These are phyloP conservation scores for Drosophila picticornis DNA, from an alignment of 2,888 invertebrate genomes.

Conservation along the genomic window DNA sequence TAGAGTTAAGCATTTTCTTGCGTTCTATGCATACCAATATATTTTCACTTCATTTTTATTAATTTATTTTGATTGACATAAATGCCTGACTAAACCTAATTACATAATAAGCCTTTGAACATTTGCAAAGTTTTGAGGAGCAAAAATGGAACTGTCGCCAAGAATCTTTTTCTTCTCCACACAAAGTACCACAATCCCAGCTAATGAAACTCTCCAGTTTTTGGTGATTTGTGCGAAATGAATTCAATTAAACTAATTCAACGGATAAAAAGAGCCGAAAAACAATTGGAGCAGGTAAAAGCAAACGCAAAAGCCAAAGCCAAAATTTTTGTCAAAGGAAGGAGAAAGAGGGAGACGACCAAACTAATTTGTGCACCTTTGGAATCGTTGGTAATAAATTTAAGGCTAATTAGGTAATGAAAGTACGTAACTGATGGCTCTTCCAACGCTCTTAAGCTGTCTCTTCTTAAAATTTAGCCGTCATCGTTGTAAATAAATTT, in stretches of 20 bases:
- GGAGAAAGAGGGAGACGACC: not conserved
- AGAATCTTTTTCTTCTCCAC: not conserved
- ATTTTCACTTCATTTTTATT: not conserved
- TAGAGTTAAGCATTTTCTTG: not conserved
- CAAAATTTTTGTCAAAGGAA: slow-evolving; percentile 3
- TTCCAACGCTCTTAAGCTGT: not conserved
- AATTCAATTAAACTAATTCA: slow-evolving; percentile 32
- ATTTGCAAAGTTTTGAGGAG: slow-evolving; percentile 13
- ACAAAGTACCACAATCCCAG: not conserved
- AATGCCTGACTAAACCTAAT: slow-evolving; percentile 45
- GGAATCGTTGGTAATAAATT: slow-evolving; percentile 41
- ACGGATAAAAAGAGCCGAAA: slow-evolving; percentile 16
- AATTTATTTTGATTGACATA: not conserved
- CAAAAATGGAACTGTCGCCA: slow-evolving; percentile 1
- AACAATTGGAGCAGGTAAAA: slow-evolving; percentile 6
- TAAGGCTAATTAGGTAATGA: slow-evolving; percentile 54
- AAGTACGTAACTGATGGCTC: slow-evolving; percentile 29
- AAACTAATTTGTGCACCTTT: slow-evolving; percentile 62
- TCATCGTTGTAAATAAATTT: slow-evolving; percentile 1
- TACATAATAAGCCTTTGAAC: slow-evolving; percentile 48
- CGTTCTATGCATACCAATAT: not conserved
- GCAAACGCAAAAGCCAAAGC: slow-evolving; percentile 1
- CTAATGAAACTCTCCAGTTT: not conserved
- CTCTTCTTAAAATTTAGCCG: slow-evolving; percentile 5
- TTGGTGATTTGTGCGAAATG: not conserved